These are phyloP conservation scores for Octomys mimax DNA, from an alignment of 2,797 vertebrate genomes.

Conservation along the genomic window DNA sequence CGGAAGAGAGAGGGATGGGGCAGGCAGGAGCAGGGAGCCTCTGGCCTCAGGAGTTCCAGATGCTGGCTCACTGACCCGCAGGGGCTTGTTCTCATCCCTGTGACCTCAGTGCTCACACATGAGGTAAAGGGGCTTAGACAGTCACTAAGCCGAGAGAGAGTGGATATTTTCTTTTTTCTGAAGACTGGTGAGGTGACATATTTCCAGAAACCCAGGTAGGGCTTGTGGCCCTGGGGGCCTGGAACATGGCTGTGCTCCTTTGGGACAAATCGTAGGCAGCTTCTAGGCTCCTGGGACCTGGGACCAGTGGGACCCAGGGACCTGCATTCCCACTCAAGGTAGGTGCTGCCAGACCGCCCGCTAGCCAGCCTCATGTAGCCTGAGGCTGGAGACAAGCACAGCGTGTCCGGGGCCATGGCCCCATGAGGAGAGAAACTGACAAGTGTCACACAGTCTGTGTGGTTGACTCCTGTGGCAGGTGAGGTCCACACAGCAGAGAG, in stretches of 20 bases:
- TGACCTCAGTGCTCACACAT: background rate
- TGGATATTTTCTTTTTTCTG: background rate
- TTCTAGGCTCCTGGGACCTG: too few relatives aligned
- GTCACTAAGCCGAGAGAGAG: background rate
- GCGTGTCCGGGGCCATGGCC: background rate
- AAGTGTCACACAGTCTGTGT: accelerated
- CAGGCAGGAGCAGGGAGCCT: background rate
- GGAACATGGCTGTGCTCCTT: background rate
- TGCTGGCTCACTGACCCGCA: background rate
- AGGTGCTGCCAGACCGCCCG: background rate
- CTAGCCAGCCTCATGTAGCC: accelerated
- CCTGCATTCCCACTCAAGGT: background rate
- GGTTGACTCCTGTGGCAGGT: background rate
- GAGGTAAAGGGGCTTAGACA: background rate
- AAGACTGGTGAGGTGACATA: background rate
- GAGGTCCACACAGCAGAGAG: background rate
- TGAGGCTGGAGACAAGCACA: background rate
- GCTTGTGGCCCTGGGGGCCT: background rate
- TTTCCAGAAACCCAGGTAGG: background rate
- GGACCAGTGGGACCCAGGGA: background rate
- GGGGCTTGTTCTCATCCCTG: background rate
- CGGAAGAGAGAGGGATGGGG: background rate
- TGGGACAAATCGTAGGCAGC: background rate
- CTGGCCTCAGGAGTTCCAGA: background rate
- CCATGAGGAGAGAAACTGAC: background rate